Percentiles rank a stretch among this genome's conserved stretches.
phyloP scores from a whole-genome alignment of 2,888 invertebrate genomes.

The Sphecodes monilicornis region DNA sequence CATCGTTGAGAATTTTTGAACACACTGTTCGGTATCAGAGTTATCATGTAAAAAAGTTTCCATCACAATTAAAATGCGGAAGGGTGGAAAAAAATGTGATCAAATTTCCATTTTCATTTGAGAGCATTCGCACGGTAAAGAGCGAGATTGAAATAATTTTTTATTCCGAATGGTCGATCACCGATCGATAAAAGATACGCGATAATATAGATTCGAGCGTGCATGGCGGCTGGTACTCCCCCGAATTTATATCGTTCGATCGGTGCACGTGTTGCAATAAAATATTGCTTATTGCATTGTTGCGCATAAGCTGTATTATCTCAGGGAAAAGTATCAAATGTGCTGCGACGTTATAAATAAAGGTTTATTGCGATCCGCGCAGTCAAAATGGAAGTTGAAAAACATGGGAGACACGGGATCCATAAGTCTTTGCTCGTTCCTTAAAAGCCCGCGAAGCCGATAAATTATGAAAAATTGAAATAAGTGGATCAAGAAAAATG shows the following conservation, averaged over 20 bases:
- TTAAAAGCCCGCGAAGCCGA: background rate
- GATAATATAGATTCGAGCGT: background rate
- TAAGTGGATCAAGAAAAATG: background rate
- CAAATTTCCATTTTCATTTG: background rate
- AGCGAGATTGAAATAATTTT: background rate
- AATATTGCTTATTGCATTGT: constrained; percentile 54
- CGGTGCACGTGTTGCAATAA: constrained; percentile 50
- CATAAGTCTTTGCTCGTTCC: background rate
- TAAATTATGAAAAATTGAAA: constrained; percentile 3
- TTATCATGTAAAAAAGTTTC: background rate
- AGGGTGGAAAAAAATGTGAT: background rate
- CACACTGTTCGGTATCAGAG: background rate
- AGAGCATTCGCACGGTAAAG: background rate
- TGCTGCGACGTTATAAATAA: constrained; percentile 4
- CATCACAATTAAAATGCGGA: background rate
- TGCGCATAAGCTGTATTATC: constrained; percentile 38
- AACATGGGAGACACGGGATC: background rate
- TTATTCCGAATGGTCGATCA: background rate
- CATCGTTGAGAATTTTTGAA: background rate
- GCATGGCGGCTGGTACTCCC: constrained; percentile 1
- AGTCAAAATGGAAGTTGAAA: background rate
- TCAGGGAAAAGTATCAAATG: constrained; percentile 37
- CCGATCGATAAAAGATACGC: background rate
- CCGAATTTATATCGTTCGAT: constrained; percentile 43
- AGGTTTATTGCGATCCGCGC: background rate